Evolutionary conservation across 2,888 invertebrate genomes (phyloP), one percentile per base, ranked within the genome.

Genomic region (Tiliacea aurago): DNA sequence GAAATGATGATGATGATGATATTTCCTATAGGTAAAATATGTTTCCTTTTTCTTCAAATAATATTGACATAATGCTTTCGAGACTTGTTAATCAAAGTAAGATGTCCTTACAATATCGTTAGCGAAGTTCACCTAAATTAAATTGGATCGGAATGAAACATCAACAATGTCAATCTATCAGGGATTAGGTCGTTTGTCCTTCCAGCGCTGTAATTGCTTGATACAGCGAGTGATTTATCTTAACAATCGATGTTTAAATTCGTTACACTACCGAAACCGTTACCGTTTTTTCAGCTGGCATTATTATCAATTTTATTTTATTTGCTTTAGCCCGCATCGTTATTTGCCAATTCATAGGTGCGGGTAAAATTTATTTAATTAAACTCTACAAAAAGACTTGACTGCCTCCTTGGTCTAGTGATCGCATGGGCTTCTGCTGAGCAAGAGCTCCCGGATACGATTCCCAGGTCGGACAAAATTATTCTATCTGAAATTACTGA

Each of bases 171-270:
- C 64, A 64, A 81, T 87, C 70, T 82, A 70, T 87, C 78, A 73
- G 59, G 75, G 72, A 72, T 86, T 75, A 63, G 65, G 69, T 71
- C 51, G 76, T 76, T 80, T 78, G 81, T 78, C 65, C 70, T 64
- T 41, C 73, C 65, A 43, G 72, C 78, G 68, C n/a, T 67, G 70
- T 87, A 85, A 87, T 86, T 88, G 78, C 72, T 73, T 78, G 58
- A 75, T 70, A 68, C 66, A 71, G 72, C 63, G 61, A 74, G 69
- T 63, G 76, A 83, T 85, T 81, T 74, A 87, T 86, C 49, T 68
- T 37, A 10, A 45, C 33, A 58, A 64, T 67, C 37, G 53, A 51
- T 64, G 43, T 61, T 64, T 68, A 53, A 51, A 71, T 71, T 65
- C 1, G 28, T 0, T 71, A 68, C 0, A 15, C 33, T 63, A 51